Conservation (phyloP, 53 echinoderm and acorn worm genomes). For the Hippasteria phrygiana region DNA sequence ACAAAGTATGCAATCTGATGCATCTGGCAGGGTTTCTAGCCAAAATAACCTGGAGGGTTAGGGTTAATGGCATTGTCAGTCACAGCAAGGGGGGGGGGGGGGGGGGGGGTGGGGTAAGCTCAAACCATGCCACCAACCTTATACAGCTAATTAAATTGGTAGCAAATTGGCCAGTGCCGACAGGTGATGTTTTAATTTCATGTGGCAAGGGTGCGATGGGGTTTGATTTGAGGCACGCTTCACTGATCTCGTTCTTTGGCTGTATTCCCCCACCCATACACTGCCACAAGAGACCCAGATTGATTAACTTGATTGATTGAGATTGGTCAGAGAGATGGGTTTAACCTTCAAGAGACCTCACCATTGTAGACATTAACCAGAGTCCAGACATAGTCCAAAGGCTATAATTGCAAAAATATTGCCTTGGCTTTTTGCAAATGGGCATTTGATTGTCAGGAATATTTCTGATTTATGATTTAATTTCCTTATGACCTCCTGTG, state of each 20-base stretch:
- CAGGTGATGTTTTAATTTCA: constrained; percentile 58
- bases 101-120: no score
- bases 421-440: neutral
- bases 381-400: no score
- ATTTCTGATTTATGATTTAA: neutral
- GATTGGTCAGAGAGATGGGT: neutral
- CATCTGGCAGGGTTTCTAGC: no score
- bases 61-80: neutral
- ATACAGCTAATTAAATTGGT: neutral
- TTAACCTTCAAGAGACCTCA: neutral
- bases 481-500: neutral
- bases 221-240: constrained; percentile 1
- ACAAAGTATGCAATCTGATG: no score
- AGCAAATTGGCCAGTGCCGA: neutral
- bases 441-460: neutral
- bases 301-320: constrained; percentile 10
- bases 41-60: no score
- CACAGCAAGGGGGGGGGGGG: neutral
- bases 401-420: constrained; percentile 14
- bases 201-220: constrained; percentile 24
- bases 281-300: constrained; percentile 5
- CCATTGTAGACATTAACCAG: neutral
- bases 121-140: neutral
- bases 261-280: neutral
- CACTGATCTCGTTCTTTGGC: neutral